These are phyloP conservation scores for Taurulus bubalis DNA, from an alignment of 2,113 vertebrate species.

Conservation along the genomic window DNA sequence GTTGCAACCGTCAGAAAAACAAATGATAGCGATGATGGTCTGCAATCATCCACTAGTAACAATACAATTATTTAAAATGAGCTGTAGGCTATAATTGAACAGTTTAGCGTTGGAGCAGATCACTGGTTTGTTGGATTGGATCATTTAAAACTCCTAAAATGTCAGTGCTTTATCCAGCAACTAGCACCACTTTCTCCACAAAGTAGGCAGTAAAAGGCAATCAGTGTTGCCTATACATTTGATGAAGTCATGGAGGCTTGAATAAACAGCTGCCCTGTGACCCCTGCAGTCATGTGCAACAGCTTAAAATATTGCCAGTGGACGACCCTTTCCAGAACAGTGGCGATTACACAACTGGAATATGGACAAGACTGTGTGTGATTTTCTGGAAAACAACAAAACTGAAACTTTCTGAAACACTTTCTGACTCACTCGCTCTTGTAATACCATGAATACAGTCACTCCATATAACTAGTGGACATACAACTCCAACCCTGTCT, in stretches of 20 bases:
- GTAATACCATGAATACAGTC: conserved; percentile 15
- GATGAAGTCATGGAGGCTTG: conserved; percentile 38
- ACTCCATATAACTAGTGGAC: not conserved
- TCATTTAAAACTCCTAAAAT: conserved; percentile 15
- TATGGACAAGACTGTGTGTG: conserved; percentile 42
- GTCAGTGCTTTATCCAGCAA: conserved; percentile 6
- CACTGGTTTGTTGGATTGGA: conserved; percentile 13
- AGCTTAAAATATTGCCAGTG: conserved; percentile 55
- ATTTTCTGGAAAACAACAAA: conserved; percentile 44
- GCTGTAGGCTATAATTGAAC: not conserved
- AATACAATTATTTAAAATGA: not conserved
- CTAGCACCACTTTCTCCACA: not conserved
- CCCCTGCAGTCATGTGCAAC: conserved; percentile 59
- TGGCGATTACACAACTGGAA: conserved; percentile 56
- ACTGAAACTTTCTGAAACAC: conserved; percentile 26
- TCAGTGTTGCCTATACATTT: conserved; percentile 21
- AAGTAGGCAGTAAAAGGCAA: conserved; percentile 23
- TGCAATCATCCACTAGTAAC: conserved; percentile 2
- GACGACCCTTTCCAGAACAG: conserved; percentile 65
- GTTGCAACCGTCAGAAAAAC: conserved; percentile 23
- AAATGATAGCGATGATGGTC: not conserved
- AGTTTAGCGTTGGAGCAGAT: not conserved
- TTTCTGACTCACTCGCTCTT: conserved; percentile 31
- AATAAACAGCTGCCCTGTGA: conserved; percentile 56
- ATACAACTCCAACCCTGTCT: conserved; percentile 17